Base-by-base conservation (phyloP, 92 coral and sea anemone genomes). In the Zoanthus sansibaricus region DNA sequence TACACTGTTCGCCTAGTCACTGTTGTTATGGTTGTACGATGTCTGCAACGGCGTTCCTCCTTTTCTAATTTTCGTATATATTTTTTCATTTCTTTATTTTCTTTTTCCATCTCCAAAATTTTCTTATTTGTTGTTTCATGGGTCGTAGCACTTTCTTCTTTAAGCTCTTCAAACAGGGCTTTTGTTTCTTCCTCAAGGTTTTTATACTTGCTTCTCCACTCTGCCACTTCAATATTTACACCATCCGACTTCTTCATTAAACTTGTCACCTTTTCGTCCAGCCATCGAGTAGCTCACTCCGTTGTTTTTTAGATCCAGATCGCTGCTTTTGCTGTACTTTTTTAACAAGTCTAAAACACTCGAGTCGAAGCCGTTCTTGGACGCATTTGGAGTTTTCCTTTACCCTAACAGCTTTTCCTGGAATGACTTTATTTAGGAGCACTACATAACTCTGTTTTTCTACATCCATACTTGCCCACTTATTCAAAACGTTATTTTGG, bases 391-490 rank as follows among this genome's bases (percentile, higher is more conserved):
- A 88, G 21, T 11, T 48, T 76, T 78, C 16, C 56, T 82, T 82
- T 48, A 88, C 37, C 70, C 69, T 82, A 78, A 88, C 72, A 1
- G 91, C 49, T 44, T 72, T 32, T 47, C 74, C 77, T 5, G 90
- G 90, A 69, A 86, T 89, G 64, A 90, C 78, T 14, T 61, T 79
- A 74, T 79, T 73, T 12, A 90, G 89, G 71, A 90, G n/a, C 47
- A 74, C 90, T n/a, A 90, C 45, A 55, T 86, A 77, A 78, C 75
- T 71, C 62, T 78, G 71, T 1, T 79, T 48, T 14, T 56, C 25
- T 25, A 25, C 25, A 25, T 25, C 47, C 49, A 76, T 72, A 51
- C 77, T 86, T n/a, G 68, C 64, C 87, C 90, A 79, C 66, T 79
- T 82, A 52, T 71, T 12, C 82, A 90, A 48, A 77, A 86, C 59